Evolutionary conservation across 2,113 vertebrate species (phyloP).

Genomic region (Oncorhynchus masou): DNA sequence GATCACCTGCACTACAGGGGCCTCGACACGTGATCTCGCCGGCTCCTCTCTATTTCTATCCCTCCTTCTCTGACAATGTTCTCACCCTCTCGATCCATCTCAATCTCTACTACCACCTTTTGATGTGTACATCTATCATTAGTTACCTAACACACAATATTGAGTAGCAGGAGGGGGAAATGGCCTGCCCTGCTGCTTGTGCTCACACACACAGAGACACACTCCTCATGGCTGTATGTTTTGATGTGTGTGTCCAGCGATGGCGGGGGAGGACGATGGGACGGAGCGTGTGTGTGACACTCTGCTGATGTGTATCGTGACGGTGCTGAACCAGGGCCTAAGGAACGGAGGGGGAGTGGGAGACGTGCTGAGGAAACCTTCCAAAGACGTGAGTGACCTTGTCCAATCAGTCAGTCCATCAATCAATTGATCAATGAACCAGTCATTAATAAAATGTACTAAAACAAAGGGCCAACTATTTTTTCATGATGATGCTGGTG

Average conservation of each 20-base stretch:
- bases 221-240: background rate
- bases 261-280: slow-evolving; percentile 69
- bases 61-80: background rate
- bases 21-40: slow-evolving; percentile 31
- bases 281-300: slow-evolving; percentile 91
- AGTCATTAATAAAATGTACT: background rate
- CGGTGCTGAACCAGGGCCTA: slow-evolving; percentile 61
- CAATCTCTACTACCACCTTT: too few species aligned
- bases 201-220: background rate
- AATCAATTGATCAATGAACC: background rate
- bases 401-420: too few species aligned
- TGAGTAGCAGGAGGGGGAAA: too few species aligned
- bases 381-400: too few species aligned
- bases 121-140: too few species aligned
- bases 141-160: too few species aligned
- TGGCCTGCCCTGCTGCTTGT: too few species aligned
- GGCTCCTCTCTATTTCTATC: slow-evolving; percentile 22
- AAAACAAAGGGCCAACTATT: too few species aligned
- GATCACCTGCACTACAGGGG: slow-evolving; percentile 60
- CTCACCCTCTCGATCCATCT: too few species aligned
- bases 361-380: too few species aligned
- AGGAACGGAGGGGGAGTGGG: too few species aligned
- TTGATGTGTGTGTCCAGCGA: slow-evolving; percentile 18
- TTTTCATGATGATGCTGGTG: too few species aligned
- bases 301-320: slow-evolving; percentile 95